phyloP scores from a whole-genome alignment of 1,140 invertebrate species.

The Aphis gossypii region DNA sequence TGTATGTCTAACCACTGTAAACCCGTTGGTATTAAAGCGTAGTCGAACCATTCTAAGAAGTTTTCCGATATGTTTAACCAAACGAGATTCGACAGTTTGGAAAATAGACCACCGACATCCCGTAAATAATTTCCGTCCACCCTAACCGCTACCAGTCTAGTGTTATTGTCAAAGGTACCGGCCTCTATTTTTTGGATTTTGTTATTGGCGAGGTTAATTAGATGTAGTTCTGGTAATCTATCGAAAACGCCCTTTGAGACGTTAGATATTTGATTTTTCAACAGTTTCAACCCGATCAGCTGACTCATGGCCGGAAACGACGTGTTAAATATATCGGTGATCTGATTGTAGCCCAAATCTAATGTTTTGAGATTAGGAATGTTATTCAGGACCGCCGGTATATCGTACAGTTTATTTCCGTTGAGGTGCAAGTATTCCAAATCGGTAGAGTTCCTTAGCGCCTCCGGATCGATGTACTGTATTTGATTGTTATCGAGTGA shows the following conservation, averaged over 20 bases:
- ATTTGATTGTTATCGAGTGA: conserved; percentile 86
- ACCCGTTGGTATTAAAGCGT: conserved; percentile 86
- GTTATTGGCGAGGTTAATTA: conserved; percentile 87
- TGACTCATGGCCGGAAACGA: conserved; percentile 82
- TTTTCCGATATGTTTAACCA: conserved; percentile 94
- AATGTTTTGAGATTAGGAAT: conserved; percentile 83
- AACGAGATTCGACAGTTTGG: conserved; percentile 84
- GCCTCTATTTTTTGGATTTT: conserved; percentile 85
- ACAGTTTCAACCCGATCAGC: conserved; percentile 82
- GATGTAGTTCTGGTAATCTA: conserved; percentile 82
- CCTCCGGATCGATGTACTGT: conserved; percentile 76
- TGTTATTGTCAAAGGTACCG: conserved; percentile 83
- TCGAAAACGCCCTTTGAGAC: conserved; percentile 84
- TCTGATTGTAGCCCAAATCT: conserved; percentile 88
- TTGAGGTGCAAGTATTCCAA: conserved; percentile 89
- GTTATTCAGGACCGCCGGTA: conserved; percentile 84
- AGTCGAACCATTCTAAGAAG: conserved; percentile 87
- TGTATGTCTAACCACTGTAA: conserved; percentile 91
- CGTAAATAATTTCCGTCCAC: conserved; percentile 87
- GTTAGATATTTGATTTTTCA: conserved; percentile 88
- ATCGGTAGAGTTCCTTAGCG: conserved; percentile 83
- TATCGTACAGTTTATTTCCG: conserved; percentile 81
- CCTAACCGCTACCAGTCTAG: conserved; percentile 84
- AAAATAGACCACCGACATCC: conserved; percentile 84
- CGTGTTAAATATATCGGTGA: conserved; percentile 80